Conservation (phyloP, 2,797 vertebrate species). For the Moxostoma hubbsi region DNA sequence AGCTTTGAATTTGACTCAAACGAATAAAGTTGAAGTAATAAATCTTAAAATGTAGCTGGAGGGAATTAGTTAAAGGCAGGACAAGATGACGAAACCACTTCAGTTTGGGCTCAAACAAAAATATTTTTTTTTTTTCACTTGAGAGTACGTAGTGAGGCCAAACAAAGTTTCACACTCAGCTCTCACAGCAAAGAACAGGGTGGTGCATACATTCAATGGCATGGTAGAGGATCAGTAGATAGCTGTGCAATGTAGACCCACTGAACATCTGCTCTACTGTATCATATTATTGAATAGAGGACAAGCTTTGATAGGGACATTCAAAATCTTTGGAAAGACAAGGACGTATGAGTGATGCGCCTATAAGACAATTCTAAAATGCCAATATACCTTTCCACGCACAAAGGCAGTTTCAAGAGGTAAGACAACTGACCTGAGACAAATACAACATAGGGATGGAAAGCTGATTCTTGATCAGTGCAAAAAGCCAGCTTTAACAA, state of each 20-base stretch:
- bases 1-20: conserved; percentile 3
- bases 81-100: not conserved
- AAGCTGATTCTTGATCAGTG: not conserved
- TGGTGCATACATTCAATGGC: conserved; percentile 27
- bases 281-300: conserved; percentile 25
- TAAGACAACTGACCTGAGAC: not conserved
- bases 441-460: not conserved
- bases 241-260: conserved; percentile 18
- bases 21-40: not conserved
- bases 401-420: conserved; percentile 1
- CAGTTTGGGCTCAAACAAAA: not conserved
- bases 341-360: conserved; percentile 23
- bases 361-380: conserved; percentile 28
- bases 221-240: conserved; percentile 15
- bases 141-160: not conserved
- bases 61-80: not conserved
- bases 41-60: conserved; percentile 4
- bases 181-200: conserved; percentile 9
- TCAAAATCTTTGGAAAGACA: conserved; percentile 24
- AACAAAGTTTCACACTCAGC: conserved; percentile 12
- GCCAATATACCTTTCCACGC: conserved; percentile 6
- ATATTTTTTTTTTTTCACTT: not conserved
- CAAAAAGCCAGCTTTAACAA: not conserved
- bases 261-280: conserved; percentile 28
- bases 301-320: not conserved